These are phyloP conservation scores for Porites lobata DNA, from an alignment of 92 coral and sea anemone species.

Conservation along the genomic window DNA sequence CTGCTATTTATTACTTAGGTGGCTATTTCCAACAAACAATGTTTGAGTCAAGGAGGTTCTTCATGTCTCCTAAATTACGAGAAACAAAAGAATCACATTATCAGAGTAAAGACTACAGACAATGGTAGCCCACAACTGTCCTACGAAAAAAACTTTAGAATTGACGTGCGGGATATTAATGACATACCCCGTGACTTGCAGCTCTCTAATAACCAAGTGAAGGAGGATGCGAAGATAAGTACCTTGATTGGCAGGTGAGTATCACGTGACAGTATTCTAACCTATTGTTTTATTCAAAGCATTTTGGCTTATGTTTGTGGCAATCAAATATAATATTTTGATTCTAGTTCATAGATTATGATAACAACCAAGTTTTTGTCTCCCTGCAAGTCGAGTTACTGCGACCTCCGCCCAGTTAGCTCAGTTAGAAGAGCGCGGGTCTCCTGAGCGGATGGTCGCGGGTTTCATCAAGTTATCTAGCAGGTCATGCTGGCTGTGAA, in stretches of 20 bases:
- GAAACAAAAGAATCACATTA: slow-evolving; percentile 46
- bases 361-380: too few species aligned
- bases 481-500: too few species aligned
- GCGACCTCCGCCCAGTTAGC: too few species aligned
- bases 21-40: slow-evolving; percentile 75
- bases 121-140: slow-evolving; percentile 80
- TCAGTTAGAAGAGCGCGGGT: too few species aligned
- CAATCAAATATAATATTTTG: too few species aligned
- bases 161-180: slow-evolving; percentile 82
- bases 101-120: slow-evolving; percentile 83
- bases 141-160: slow-evolving; percentile 63
- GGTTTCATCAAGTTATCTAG: too few species aligned
- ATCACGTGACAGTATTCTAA: slow-evolving; percentile 45
- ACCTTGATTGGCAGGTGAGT: slow-evolving; percentile 76
- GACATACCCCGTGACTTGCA: slow-evolving; percentile 91
- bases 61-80: slow-evolving; percentile 91
- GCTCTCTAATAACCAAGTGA: slow-evolving; percentile 78
- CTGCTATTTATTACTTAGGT: slow-evolving; percentile 54
- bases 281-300: too few species aligned
- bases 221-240: slow-evolving; percentile 80
- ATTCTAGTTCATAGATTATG: too few species aligned
- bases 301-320: too few species aligned
- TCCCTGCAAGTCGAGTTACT: too few species aligned
- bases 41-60: slow-evolving; percentile 86
- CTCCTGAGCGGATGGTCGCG: too few species aligned